Evolutionary conservation across 2,888 invertebrate genomes (phyloP).

Genomic region (Cactoblastis cactorum): DNA sequence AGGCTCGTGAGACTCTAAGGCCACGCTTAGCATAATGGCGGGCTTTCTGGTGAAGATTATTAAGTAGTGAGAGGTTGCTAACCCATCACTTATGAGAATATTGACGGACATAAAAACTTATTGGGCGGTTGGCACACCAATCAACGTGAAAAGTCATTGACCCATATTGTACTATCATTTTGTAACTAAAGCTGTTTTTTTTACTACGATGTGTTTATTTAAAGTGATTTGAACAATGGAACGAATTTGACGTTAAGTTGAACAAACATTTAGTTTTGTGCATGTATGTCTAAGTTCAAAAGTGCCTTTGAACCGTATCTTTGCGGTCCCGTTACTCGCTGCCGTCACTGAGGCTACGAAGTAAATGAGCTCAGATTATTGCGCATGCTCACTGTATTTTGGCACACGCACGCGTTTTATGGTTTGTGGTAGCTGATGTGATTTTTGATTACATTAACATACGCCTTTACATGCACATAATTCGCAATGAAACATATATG

Average conservation of each 20-base stretch:
- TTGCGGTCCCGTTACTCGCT: conserved; percentile 17
- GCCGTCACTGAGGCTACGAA: neutral
- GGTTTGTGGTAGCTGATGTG: neutral
- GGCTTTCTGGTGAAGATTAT: no score
- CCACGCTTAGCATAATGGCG: no score
- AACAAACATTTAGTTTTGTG: conserved; percentile 3
- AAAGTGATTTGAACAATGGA: neutral
- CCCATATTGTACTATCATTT: neutral
- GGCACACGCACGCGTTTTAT: conserved; percentile 10
- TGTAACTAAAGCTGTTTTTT: neutral
- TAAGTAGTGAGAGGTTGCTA: no score
- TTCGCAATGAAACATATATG: neutral
- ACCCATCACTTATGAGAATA: no score
- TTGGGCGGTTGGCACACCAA: neutral
- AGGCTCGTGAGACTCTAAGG: no score
- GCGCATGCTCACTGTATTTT: conserved; percentile 6
- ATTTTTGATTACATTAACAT: neutral
- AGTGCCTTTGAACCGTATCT: conserved; percentile 21
- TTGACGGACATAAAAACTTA: neutral
- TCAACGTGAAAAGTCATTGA: neutral
- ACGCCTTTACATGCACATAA: neutral
- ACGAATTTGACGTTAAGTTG: conserved; percentile 2
- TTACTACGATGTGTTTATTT: neutral
- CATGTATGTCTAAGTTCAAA: neutral
- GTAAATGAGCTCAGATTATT: neutral